A percentile compares a stretch with the other conserved stretches of the same genome.
These are phyloP conservation scores for Ganaspis sp. DNA, from an alignment of 1,140 invertebrate species.

Conservation along the genomic window DNA sequence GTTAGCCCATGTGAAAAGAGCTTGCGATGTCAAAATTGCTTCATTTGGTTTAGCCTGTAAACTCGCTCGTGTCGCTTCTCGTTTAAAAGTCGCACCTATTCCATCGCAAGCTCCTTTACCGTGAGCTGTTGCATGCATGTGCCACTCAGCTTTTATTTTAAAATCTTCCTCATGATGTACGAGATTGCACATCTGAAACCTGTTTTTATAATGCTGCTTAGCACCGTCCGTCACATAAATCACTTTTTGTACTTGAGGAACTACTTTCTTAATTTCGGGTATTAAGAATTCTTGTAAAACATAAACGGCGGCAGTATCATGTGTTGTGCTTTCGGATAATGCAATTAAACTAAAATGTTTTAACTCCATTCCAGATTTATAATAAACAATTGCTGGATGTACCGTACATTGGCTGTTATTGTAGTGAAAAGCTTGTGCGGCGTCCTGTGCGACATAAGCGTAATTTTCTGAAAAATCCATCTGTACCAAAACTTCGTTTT, in stretches of 20 bases:
- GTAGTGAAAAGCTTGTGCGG: constrained; percentile 60
- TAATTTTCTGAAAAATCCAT: constrained; percentile 67
- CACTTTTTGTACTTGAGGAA: constrained; percentile 26
- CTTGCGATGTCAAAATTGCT: constrained; percentile 24
- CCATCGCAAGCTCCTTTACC: constrained; percentile 62
- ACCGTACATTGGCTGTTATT: constrained; percentile 58
- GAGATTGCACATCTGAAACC: constrained; percentile 59
- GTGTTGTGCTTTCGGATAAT: constrained; percentile 17
- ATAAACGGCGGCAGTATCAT: constrained; percentile 37
- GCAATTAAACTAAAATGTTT: constrained; percentile 32
- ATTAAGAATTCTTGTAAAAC: constrained; percentile 26
- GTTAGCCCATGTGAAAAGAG: constrained; percentile 32
- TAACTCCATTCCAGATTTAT: constrained; percentile 36
- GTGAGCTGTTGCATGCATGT: constrained; percentile 61
- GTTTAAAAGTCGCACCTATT: constrained; percentile 48
- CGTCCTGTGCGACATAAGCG: constrained; percentile 61
- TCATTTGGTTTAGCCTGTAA: constrained; percentile 11
- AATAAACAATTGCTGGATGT: constrained; percentile 55
- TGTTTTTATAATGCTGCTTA: constrained; percentile 63
- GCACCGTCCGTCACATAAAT: constrained; percentile 52
- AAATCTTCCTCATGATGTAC: constrained; percentile 49
- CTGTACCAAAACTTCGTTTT: constrained; percentile 44
- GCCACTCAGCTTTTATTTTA: constrained; percentile 56
- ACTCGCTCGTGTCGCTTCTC: constrained; percentile 23
- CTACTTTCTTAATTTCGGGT: constrained; percentile 20